Evolutionary conservation across 2,888 invertebrate genomes (phyloP).

Genomic region (Acleris holmiana): DNA sequence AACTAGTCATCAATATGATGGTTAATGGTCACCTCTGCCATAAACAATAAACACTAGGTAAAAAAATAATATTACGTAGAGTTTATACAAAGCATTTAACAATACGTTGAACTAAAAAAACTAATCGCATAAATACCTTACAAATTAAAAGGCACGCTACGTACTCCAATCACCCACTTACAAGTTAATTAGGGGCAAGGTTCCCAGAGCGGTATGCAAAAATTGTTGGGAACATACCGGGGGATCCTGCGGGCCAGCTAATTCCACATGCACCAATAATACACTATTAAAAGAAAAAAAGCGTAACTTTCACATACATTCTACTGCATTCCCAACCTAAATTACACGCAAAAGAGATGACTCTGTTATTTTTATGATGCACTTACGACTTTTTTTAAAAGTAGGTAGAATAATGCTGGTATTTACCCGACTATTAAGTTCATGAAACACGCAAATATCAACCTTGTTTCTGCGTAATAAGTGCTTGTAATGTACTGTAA

Average conservation of each 20-base stretch:
- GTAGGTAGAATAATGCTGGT: too few species aligned
- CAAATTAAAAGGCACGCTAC: constrained; percentile 47
- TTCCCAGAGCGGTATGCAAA: constrained; percentile 82
- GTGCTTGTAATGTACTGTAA: constrained; percentile 13
- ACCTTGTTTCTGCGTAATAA: constrained; percentile 19
- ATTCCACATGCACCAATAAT: constrained; percentile 64
- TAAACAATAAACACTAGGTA: too few species aligned
- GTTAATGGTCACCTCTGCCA: too few species aligned
- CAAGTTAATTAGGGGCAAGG: constrained; percentile 69
- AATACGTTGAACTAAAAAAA: not conserved
- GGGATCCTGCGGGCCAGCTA: constrained; percentile 67
- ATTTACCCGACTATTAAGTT: constrained; percentile 62
- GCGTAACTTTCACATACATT: too few species aligned
- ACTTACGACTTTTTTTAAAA: too few species aligned
- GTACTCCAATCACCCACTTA: constrained; percentile 58
- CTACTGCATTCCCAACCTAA: too few species aligned
- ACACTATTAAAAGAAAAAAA: constrained; percentile 40
- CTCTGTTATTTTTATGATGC: too few species aligned
- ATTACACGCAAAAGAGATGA: too few species aligned
- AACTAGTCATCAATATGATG: too few species aligned
- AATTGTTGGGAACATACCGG: constrained; percentile 80
- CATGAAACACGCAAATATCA: constrained; percentile 10
- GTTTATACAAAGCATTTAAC: too few species aligned
- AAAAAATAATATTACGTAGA: too few species aligned
- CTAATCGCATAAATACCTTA: not conserved